phyloP scores from a whole-genome alignment of 2,888 invertebrate genomes.

The Blera fallax region DNA sequence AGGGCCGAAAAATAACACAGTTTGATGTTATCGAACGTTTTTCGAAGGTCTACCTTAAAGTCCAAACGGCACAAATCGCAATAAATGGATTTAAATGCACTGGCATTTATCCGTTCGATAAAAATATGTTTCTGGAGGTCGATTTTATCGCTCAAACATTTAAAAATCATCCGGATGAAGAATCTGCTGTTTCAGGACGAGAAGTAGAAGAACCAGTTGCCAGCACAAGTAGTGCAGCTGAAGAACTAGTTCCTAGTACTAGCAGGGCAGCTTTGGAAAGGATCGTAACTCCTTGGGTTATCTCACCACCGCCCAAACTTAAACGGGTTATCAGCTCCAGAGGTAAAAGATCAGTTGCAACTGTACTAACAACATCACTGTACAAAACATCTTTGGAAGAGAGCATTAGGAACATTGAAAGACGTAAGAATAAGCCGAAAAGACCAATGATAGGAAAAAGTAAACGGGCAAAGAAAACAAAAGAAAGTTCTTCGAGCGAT shows the following conservation, averaged over 20 bases:
- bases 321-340: too few species aligned
- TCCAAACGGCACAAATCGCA: too few species aligned
- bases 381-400: too few species aligned
- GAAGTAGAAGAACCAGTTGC: conserved; percentile 16
- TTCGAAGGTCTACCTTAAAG: too few species aligned
- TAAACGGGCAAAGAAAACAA: not conserved
- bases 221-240: too few species aligned
- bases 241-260: too few species aligned
- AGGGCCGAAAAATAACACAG: not conserved
- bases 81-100: too few species aligned
- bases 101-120: too few species aligned
- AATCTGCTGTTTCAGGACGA: not conserved
- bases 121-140: conserved; percentile 10
- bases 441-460: not conserved
- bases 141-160: conserved; percentile 1
- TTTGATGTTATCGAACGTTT: not conserved
- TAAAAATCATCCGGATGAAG: conserved; percentile 23
- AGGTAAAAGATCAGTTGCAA: conserved; percentile 10
- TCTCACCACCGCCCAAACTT: too few species aligned
- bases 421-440: not conserved
- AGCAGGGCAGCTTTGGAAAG: too few species aligned
- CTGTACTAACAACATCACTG: conserved; percentile 1
- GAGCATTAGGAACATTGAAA: not conserved
- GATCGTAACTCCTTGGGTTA: too few species aligned
- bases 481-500: conserved; percentile 6